These are phyloP conservation scores for Chelonus formosanus DNA, from an alignment of 2,888 invertebrate genomes.

Conservation along the genomic window DNA sequence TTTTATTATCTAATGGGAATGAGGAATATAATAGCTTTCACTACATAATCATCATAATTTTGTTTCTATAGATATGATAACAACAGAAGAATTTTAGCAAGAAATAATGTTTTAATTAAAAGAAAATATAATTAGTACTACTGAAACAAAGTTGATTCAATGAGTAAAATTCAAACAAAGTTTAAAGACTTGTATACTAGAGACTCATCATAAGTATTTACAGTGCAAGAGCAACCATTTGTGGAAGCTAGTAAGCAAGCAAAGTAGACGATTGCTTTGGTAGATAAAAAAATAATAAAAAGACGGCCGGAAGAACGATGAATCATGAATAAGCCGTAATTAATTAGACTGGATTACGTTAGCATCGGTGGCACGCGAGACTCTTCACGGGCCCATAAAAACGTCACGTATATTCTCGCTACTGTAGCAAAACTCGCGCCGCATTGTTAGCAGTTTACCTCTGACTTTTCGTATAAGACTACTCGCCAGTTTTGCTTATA, in stretches of 20 bases:
- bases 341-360: slow-evolving; percentile 57
- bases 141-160: too few species aligned
- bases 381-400: slow-evolving; percentile 57
- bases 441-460: slow-evolving; percentile 48
- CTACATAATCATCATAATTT: too few species aligned
- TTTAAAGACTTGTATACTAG: too few species aligned
- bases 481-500: slow-evolving; percentile 6
- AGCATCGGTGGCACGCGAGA: slow-evolving; percentile 55
- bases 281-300: slow-evolving; percentile 1
- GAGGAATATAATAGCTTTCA: too few species aligned
- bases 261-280: slow-evolving; percentile 19
- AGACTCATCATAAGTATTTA: too few species aligned
- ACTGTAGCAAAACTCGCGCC: slow-evolving; percentile 40
- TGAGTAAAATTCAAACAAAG: too few species aligned
- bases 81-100: too few species aligned
- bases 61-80: too few species aligned
- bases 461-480: slow-evolving; percentile 26
- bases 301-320: slow-evolving; percentile 43
- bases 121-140: too few species aligned
- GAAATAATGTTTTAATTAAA: too few species aligned
- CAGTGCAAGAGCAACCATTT: slow-evolving; percentile 8
- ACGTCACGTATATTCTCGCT: slow-evolving; percentile 55
- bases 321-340: slow-evolving; percentile 58
- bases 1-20: too few species aligned
- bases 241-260: slow-evolving; percentile 5